These are phyloP conservation scores for Lutraria lutraria DNA, from an alignment of 2,888 invertebrate genomes.

Conservation along the genomic window DNA sequence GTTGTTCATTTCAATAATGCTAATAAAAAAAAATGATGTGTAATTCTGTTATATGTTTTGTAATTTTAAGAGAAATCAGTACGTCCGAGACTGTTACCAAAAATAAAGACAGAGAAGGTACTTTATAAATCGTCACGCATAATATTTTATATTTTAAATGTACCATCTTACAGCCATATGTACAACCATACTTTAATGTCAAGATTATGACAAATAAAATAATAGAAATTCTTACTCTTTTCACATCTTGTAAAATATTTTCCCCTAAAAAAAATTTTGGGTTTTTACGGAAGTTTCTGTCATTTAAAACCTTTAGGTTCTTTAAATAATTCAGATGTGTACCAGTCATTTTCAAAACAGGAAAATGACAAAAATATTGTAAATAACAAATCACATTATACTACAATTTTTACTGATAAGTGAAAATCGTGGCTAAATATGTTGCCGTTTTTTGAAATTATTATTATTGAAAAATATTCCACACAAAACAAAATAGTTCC, in stretches of 20 bases:
- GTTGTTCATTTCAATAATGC: not conserved
- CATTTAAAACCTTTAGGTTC: too few relatives aligned
- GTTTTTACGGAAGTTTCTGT: not conserved
- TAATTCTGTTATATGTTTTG: slow-evolving; percentile 31
- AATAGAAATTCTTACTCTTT: not conserved
- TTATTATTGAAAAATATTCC: not conserved
- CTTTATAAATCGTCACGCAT: not conserved
- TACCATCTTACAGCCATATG: not conserved
- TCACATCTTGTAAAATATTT: not conserved
- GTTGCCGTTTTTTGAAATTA: not conserved
- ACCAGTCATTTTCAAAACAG: too few relatives aligned
- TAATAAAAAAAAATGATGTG: not conserved
- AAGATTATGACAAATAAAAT: not conserved
- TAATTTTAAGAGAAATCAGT: slow-evolving; percentile 41
- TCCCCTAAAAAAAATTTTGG: not conserved
- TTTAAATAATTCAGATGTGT: too few relatives aligned
- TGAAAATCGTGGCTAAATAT: not conserved
- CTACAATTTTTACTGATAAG: not conserved
- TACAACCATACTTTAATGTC: not conserved
- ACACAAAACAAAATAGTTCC: not conserved
- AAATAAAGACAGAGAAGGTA: slow-evolving; percentile 38
- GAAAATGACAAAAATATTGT: not conserved
- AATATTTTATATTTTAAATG: not conserved
- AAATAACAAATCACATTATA: not conserved
- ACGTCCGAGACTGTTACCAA: slow-evolving; percentile 34